Conservation (phyloP, 1,140 invertebrate species). For the Hyles euphorbiae region DNA sequence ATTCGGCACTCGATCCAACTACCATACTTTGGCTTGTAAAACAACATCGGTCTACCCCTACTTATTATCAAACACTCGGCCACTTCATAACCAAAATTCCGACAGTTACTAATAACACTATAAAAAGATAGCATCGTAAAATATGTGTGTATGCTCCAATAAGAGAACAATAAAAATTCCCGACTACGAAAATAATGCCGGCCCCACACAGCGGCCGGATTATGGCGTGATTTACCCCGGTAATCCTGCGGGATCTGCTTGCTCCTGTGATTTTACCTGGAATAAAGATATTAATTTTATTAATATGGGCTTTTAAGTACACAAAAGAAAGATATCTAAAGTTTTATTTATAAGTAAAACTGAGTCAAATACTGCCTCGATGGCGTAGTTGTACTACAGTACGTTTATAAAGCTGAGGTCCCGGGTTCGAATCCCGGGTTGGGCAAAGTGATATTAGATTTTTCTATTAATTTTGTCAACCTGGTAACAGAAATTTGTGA, state of each 20-base stretch:
- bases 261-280: slow-evolving; percentile 6
- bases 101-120: neutral
- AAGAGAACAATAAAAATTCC: slow-evolving; percentile 6
- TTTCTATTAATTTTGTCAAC: too few species aligned
- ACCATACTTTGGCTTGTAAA: too few species aligned
- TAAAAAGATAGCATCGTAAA: neutral
- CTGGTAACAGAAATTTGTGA: too few species aligned
- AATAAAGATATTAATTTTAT: neutral
- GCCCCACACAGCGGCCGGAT: slow-evolving; percentile 21
- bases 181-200: slow-evolving; percentile 15
- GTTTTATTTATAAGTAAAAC: too few species aligned
- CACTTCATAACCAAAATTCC: slow-evolving; percentile 5
- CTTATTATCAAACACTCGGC: too few species aligned
- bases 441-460: too few species aligned
- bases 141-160: neutral
- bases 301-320: neutral
- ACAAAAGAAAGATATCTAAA: too few species aligned
- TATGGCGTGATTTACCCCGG: slow-evolving; percentile 23
- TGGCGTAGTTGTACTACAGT: too few species aligned
- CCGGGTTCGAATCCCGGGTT: too few species aligned
- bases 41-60: too few species aligned
- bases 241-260: slow-evolving; percentile 9
- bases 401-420: too few species aligned
- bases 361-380: neutral
- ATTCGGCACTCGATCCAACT: too few species aligned